A percentile compares a stretch with the other conserved stretches of the same genome.
These are phyloP conservation scores for Rhinichthys klamathensis DNA, from an alignment of 2,113 vertebrate genomes.

Conservation along the genomic window DNA sequence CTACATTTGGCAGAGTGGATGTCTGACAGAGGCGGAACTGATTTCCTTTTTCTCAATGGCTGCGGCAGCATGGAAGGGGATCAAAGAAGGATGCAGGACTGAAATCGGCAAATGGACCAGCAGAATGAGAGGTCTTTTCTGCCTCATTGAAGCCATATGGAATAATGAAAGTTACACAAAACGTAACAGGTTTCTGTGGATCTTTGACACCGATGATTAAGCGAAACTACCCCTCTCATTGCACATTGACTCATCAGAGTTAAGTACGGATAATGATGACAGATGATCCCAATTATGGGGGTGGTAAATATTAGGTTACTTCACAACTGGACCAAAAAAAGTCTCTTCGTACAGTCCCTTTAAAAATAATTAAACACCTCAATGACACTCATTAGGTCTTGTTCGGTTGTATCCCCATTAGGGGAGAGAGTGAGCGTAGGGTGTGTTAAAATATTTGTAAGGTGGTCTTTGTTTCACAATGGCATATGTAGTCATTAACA, in stretches of 20 bases:
- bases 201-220: constrained; percentile 49
- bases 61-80: background rate
- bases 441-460: constrained; percentile 27
- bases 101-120: constrained; percentile 45
- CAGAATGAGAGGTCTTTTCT: constrained; percentile 48
- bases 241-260: constrained; percentile 47
- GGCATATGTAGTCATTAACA: constrained; percentile 22
- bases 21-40: constrained; percentile 31
- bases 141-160: constrained; percentile 55
- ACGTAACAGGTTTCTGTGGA: constrained; percentile 39
- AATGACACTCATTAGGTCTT: constrained; percentile 28
- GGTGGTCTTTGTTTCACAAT: constrained; percentile 25
- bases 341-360: background rate
- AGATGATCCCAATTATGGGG: constrained; percentile 50
- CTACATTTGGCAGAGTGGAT: constrained; percentile 29
- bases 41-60: constrained; percentile 34
- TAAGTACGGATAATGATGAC: constrained; percentile 50
- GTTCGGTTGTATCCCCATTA: background rate
- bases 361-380: constrained; percentile 44
- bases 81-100: constrained; percentile 34
- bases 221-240: constrained; percentile 41
- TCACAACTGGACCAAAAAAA: background rate
- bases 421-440: background rate
- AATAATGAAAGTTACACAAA: constrained; percentile 47
- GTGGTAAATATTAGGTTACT: constrained; percentile 48